A percentile compares a stretch with the other conserved stretches of the same genome.
These are phyloP conservation scores for Zaprionus tsacasi DNA, from an alignment of 1,140 invertebrate genomes.

Conservation along the genomic window DNA sequence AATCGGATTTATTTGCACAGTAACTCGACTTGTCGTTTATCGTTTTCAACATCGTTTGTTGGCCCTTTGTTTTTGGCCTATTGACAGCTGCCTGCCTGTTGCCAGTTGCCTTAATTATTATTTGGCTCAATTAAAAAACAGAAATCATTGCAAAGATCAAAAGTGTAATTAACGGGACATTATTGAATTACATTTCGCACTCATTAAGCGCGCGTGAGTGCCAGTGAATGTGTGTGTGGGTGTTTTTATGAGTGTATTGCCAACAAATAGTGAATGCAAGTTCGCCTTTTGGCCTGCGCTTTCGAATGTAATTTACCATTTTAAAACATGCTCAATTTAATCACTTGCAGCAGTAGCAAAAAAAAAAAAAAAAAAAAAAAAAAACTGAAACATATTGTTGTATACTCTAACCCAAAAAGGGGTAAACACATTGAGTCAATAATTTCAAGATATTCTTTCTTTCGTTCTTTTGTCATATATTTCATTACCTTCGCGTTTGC, in stretches of 20 bases:
- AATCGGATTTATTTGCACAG: conserved; percentile 37
- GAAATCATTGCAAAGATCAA: conserved; percentile 52
- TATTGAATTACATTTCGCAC: conserved; percentile 57
- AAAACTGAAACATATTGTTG: not conserved
- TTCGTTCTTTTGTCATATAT: too few species aligned
- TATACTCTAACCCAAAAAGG: not conserved
- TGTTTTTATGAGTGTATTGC: not conserved
- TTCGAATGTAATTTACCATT: conserved; percentile 42
- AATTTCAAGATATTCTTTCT: too few species aligned
- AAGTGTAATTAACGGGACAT: conserved; percentile 54
- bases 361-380: conserved; percentile 3
- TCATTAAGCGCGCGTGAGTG: conserved; percentile 19
- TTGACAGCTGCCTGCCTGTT: not conserved
- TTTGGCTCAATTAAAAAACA: conserved; percentile 35
- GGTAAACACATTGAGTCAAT: not conserved
- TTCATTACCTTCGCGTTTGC: too few species aligned
- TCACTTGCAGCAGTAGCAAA: conserved; percentile 19
- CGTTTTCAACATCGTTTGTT: conserved; percentile 23
- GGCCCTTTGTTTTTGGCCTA: conserved; percentile 1
- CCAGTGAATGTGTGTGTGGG: not conserved
- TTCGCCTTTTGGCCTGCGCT: conserved; percentile 18
- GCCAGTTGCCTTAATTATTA: conserved; percentile 25
- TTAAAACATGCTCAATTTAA: conserved; percentile 42
- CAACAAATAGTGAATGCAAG: conserved; percentile 18
- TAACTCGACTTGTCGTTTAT: conserved; percentile 15